Evolutionary conservation across 2,797 vertebrate genomes (phyloP).

Genomic region (Denticeps clupeoides): DNA sequence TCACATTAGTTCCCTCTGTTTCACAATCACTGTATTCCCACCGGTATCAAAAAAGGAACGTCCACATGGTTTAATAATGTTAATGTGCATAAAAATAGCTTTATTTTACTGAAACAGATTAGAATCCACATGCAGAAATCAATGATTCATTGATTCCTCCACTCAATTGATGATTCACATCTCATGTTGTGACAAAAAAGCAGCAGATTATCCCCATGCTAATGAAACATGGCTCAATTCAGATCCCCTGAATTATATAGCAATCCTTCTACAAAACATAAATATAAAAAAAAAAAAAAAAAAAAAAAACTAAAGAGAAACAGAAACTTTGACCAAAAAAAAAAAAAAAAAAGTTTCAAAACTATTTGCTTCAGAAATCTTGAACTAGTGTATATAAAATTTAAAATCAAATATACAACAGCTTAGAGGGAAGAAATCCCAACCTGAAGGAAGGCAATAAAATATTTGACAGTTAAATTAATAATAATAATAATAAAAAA

Average conservation of each 20-base stretch:
- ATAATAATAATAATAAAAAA: slow-evolving; percentile 33
- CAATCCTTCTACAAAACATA: slow-evolving; percentile 57
- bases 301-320: slow-evolving; percentile 48
- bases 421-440: slow-evolving; percentile 49
- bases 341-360: slow-evolving; percentile 42
- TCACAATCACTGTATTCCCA: too few relatives aligned
- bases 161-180: slow-evolving; percentile 50
- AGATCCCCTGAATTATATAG: slow-evolving; percentile 41
- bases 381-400: slow-evolving; percentile 60
- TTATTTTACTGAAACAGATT: slow-evolving; percentile 61
- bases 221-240: slow-evolving; percentile 38
- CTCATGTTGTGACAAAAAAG: slow-evolving; percentile 53
- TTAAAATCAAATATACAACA: slow-evolving; percentile 60
- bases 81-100: slow-evolving; percentile 67
- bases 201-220: slow-evolving; percentile 51
- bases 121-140: slow-evolving; percentile 53
- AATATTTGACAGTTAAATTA: slow-evolving; percentile 69
- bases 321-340: slow-evolving; percentile 58
- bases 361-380: slow-evolving; percentile 55
- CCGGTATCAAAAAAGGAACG: too few relatives aligned
- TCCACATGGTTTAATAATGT: slow-evolving; percentile 29
- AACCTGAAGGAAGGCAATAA: slow-evolving; percentile 65
- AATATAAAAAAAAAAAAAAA: slow-evolving; percentile 50
- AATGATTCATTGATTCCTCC: slow-evolving; percentile 57
- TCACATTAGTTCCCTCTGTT: too few relatives aligned